Evolutionary conservation across 2,797 vertebrate species (phyloP), one percentile per base, ranked within the genome.

Genomic region (Pagetopsis macropterus): DNA sequence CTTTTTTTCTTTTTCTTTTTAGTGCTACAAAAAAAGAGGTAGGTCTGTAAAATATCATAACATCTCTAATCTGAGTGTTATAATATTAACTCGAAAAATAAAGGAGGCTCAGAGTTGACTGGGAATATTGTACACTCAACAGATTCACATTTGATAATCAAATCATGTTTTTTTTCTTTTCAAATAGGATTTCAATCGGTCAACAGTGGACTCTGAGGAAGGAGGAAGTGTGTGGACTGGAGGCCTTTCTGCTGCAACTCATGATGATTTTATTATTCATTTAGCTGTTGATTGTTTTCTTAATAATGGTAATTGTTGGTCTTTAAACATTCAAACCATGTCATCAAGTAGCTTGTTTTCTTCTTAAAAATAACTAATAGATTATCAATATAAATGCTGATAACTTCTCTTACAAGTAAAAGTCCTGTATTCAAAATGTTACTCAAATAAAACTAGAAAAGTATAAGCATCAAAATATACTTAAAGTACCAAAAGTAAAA

Each of bases 1-100:
- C 0, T 17, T 41, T 14, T 60, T 56, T 31, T 21, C 14, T 44
- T 68, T 72, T 54, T 55, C 13, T 12, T 68, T 69, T 52, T 15
- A 63, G 69, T 0, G 9, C 13, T 8, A 3, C 3, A 4, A 16
- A 23, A 7, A 19, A 31, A 8, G 3, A 58, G 65, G 54, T 69
- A 65, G 3, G 60, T 69, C 33, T n/a, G n/a, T 8, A 33, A 55
- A 55, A 33, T 40, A 2, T 49, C 33, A 27, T 15, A 40, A n/a
- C 1, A 21, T 19, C 2, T 23, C 52, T 15, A 52, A 52, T 58
- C 41, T 45, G 17, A 11, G 3, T 46, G 9, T 7, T 49, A n/a
- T 19, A 49, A 37, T 44, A 41, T 33, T 19, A 37, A 17, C 17
- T 64, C 1, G 3, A 13, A 33, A 65, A 13, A 23, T 5, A 58